These are phyloP conservation scores for Kryptopterus vitreolus DNA, from an alignment of 2,797 vertebrate genomes.

Conservation along the genomic window DNA sequence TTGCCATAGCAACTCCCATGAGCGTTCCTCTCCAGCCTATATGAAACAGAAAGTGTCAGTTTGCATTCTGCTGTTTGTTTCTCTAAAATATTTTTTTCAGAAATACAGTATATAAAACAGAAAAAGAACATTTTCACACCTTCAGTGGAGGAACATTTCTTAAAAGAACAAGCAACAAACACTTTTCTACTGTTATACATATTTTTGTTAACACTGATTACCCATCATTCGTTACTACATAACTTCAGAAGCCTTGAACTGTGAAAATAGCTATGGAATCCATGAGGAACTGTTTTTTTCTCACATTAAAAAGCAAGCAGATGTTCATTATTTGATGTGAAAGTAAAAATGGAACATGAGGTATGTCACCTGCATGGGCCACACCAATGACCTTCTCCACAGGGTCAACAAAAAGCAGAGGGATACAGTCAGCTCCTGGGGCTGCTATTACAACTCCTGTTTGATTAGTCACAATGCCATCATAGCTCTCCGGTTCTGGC, in stretches of 20 bases:
- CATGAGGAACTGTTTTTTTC: background rate
- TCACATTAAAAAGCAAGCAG: background rate
- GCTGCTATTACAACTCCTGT: slow-evolving; percentile 81
- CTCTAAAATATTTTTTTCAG: background rate
- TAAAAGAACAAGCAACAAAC: background rate
- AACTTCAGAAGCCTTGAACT: background rate
- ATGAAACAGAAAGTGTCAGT: background rate
- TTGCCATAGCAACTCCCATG: slow-evolving; percentile 85
- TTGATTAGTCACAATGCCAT: slow-evolving; percentile 84
- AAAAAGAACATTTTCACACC: background rate
- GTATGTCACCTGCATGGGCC: slow-evolving; percentile 84
- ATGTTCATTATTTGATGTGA: background rate
- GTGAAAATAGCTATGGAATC: background rate
- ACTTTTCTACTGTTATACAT: background rate
- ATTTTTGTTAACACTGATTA: background rate
- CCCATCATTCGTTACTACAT: background rate
- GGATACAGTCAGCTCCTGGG: slow-evolving; percentile 92
- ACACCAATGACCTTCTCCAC: slow-evolving; percentile 83
- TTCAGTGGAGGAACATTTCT: background rate
- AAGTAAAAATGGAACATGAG: slow-evolving; percentile 3
- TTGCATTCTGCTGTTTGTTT: background rate
- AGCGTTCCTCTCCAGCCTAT: slow-evolving; percentile 92
- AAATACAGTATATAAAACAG: background rate
- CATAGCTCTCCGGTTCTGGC: slow-evolving; percentile 80
- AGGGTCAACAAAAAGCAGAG: slow-evolving; percentile 88